These are phyloP conservation scores for Bubo blakistoni DNA, from an alignment of 2,113 vertebrate species.

Conservation along the genomic window DNA sequence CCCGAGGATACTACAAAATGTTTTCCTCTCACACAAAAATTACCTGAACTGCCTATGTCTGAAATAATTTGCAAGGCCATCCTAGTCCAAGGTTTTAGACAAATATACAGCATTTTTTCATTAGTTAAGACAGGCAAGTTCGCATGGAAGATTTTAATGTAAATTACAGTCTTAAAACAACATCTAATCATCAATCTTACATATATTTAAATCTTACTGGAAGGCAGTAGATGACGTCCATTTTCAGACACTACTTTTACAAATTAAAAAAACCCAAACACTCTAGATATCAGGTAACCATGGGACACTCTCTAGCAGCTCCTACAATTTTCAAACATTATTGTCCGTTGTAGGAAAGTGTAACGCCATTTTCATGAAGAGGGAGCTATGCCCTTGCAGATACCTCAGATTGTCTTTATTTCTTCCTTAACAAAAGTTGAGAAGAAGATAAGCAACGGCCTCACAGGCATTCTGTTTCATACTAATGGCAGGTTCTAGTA, in stretches of 20 bases:
- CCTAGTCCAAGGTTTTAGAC: neutral
- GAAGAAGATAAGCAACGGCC: neutral
- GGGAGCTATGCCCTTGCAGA: neutral
- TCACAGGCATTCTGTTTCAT: neutral
- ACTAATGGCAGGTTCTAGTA: neutral
- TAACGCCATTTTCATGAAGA: neutral
- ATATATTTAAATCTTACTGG: neutral
- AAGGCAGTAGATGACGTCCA: neutral
- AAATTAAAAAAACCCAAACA: neutral
- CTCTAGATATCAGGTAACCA: neutral
- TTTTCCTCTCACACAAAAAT: neutral
- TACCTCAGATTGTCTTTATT: neutral
- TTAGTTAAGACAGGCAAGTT: neutral
- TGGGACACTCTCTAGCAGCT: neutral
- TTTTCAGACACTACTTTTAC: neutral
- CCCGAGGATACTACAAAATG: neutral
- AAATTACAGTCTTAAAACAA: neutral
- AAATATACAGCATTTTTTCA: neutral
- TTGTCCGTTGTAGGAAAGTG: neutral
- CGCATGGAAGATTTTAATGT: neutral
- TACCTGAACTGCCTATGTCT: neutral
- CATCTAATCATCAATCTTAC: neutral
- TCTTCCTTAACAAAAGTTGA: neutral
- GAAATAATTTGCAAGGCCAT: neutral
- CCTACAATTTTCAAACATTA: neutral